Evolutionary conservation across 2,113 vertebrate genomes (phyloP), one percentile per base, ranked within the genome.

Genomic region (Uropsilus gracilis): DNA sequence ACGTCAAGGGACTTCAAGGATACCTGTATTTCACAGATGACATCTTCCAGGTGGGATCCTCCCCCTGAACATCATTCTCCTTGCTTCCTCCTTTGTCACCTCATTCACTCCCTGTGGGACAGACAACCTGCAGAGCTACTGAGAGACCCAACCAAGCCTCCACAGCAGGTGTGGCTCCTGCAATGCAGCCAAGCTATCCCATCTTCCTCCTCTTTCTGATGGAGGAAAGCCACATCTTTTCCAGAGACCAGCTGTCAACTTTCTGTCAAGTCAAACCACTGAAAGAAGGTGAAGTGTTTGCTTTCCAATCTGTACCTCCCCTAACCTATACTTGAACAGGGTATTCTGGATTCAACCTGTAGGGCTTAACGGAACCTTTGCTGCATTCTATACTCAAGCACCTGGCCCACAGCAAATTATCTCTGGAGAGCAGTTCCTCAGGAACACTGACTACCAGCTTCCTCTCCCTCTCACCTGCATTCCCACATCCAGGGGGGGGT

Each of bases 21-120:
- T 8, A 4, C 53, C 34, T 42, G 77, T 46, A 5, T 44, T 69
- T 53, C 89, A 46, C 34, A 55, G 34, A 44, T 0, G 12, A 42
- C 53, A 0, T 2, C 42, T 2, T 13, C 24, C 1, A 1, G 13
- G 12, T 13, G 4, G 12, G 0, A 0, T 24, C 46, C 34, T 46
- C n/a, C 48, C 8, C 37, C 57, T 50, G 8, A 7, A 12, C 22
- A n/a, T 17, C 57, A 18, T 2, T 32, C 26, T 46, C 69, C 32
- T 28, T 5, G 4, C 17, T 44, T 22, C 39, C 13, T 18, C 39
- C 34, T 72, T 13, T 22, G 11, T 22, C 42, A 22, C 59, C 59
- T 37, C 4, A 0, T 18, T 24, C 71, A 32, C 59, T 30, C 61
- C 63, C 53, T 6, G 11, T 10, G 44, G 44, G 32, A 12, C 7